Conservation (phyloP, 1,140 invertebrate genomes). For the Macrobrachium rosenbergii region DNA sequence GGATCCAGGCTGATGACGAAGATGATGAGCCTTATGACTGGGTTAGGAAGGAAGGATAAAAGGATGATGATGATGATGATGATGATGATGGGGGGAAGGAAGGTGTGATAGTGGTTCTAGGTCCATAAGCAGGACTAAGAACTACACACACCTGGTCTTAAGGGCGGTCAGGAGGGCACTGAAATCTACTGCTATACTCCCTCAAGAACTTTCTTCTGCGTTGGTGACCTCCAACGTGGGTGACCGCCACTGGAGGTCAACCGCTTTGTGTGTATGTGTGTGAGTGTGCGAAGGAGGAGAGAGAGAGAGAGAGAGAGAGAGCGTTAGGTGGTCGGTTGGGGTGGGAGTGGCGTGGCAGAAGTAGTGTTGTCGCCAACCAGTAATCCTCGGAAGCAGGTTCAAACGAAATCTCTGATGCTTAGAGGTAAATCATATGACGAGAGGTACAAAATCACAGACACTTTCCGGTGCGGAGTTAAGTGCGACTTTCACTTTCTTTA, state of each 20-base stretch:
- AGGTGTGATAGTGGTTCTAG: neutral
- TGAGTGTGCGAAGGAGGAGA: neutral
- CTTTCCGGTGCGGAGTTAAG: no score
- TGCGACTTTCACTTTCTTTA: no score
- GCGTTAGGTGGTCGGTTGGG: neutral
- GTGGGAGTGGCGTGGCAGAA: neutral
- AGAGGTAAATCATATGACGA: no score
- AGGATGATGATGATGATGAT: constrained; percentile 6
- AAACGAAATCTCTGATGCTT: no score
- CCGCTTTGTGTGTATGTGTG: constrained; percentile 3
- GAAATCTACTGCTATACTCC: constrained; percentile 4
- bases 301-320: neutral
- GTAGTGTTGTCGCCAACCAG: neutral
- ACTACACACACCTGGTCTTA: constrained; percentile 9
- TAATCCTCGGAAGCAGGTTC: no score
- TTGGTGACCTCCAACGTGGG: neutral
- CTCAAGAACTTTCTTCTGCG: neutral
- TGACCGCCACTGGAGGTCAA: neutral
- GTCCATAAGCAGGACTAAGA: constrained; percentile 5
- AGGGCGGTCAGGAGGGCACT: constrained; percentile 26
- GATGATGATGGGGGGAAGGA: constrained; percentile 6
- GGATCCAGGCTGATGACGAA: neutral
- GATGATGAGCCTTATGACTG: neutral
- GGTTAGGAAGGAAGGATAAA: neutral
- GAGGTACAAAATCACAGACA: no score